Evolutionary conservation across 64 coral and sea anemone genomes (phyloP), one percentile per base, ranked within the genome.

Genomic region (Montipora capricornis): DNA sequence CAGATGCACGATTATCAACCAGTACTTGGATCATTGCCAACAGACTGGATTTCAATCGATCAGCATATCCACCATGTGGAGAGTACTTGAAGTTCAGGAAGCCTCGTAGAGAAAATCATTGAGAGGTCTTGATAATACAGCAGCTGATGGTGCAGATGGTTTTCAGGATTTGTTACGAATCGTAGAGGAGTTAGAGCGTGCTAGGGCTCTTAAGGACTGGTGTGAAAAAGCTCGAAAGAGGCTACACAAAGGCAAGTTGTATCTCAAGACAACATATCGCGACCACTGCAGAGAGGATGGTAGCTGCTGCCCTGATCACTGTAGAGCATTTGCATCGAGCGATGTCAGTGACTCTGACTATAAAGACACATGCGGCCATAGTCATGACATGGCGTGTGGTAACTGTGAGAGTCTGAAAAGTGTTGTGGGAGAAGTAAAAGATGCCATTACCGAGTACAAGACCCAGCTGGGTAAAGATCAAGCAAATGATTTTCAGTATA

Each of bases 21-120:
- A 93, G 70, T 87, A 93, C 62, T 75, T 93, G 15, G 47, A 37
- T 37, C 24, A 79, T n/a, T 87, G 83, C 78, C 3, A 70, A 16
- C 75, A 93, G 68, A 93, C 44, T 44, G 80, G 19, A 62, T 93
- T 93, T 75, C 11, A 78, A 69, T 82, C 91, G 9, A 47, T 93
- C 74, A 93, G 81, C 47, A 60, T 74, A 20, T 93, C 91, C 55
- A 45, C 91, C 44, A 87, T 87, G 91, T 86, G 91, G 91, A 76
- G 74, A 67, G 37, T 79, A 1, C 87, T 79, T 58, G 75, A 78
- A 4, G 74, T 79, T 67, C 75, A 89, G 67, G 73, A 79, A 89
- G 75, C 87, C 29, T 89, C 53, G 2, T 75, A 89, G 46, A 58
- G 74, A 16, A 89, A 89, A 46, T 89, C 87, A 47, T 78, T 89